Conservation (phyloP, 2,888 invertebrate species). For the Synanthedon tipuliformis region DNA sequence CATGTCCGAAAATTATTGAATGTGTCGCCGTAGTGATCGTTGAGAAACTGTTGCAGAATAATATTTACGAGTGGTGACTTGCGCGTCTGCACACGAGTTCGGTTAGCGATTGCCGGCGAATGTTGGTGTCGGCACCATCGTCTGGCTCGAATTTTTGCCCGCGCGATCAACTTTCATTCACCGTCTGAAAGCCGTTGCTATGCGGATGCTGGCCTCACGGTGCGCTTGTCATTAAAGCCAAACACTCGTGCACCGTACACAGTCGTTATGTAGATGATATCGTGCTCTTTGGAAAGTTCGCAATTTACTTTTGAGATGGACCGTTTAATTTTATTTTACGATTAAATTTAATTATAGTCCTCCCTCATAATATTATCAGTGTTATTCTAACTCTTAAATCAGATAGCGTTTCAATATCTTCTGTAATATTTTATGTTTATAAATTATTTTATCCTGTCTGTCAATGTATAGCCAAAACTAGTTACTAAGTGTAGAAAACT, state of each 20-base stretch:
- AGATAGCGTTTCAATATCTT: too few relatives aligned
- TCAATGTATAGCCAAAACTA: too few relatives aligned
- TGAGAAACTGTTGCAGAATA: background rate
- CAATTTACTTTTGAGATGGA: constrained; percentile 28
- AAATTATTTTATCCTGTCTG: too few relatives aligned
- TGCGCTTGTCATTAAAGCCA: constrained; percentile 55
- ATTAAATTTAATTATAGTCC: background rate
- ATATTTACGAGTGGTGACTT: too few relatives aligned
- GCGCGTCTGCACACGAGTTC: too few relatives aligned
- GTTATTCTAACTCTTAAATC: too few relatives aligned
- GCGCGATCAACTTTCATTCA: constrained; percentile 65
- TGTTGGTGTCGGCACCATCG: constrained; percentile 37
- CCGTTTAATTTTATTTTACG: background rate
- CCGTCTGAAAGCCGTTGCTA: constrained; percentile 63
- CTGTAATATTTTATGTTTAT: too few relatives aligned
- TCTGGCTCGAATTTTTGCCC: constrained; percentile 43
- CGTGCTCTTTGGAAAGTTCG: constrained; percentile 60
- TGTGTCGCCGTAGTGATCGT: background rate
- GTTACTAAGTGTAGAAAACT: too few relatives aligned
- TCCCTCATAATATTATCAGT: too few relatives aligned
- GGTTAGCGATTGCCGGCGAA: constrained; percentile 12
- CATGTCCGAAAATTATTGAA: too few relatives aligned
- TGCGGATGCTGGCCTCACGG: constrained; percentile 60
- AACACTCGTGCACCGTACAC: constrained; percentile 44
- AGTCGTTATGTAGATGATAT: constrained; percentile 58